These are phyloP conservation scores for Lasiurus cinereus DNA, from an alignment of 2,113 vertebrate species.

Conservation along the genomic window DNA sequence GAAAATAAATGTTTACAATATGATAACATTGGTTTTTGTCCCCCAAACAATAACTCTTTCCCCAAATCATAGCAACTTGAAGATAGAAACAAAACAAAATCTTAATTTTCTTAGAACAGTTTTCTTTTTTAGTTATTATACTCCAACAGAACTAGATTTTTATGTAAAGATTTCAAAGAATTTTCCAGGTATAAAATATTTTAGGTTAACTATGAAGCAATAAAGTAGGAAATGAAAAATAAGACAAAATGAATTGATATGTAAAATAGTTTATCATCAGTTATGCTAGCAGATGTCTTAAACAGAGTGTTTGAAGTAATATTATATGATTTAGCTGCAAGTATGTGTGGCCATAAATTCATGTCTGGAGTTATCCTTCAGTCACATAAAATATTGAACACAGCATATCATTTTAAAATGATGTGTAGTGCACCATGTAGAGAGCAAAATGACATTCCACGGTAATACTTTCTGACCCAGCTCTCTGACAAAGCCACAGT, in stretches of 20 bases:
- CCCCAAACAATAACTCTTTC: background rate
- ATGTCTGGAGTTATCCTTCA: constrained; percentile 69
- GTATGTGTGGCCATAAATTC: constrained; percentile 70
- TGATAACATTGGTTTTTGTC: constrained; percentile 46
- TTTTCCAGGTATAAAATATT: constrained; percentile 72
- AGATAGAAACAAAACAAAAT: background rate
- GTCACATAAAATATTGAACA: constrained; percentile 72
- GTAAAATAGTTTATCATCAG: constrained; percentile 70
- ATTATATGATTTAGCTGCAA: constrained; percentile 65
- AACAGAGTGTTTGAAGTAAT: constrained; percentile 74
- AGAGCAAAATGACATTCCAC: constrained; percentile 71
- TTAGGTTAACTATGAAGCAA: constrained; percentile 64
- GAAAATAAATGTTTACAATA: constrained; percentile 66
- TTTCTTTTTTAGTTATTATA: constrained; percentile 48
- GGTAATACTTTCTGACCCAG: constrained; percentile 71
- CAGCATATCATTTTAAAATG: constrained; percentile 80
- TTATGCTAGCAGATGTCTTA: constrained; percentile 72
- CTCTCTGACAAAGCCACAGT: constrained; percentile 64
- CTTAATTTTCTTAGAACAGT: constrained; percentile 29
- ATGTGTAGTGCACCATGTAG: constrained; percentile 67
- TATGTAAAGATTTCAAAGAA: constrained; percentile 58
- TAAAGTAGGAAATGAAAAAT: constrained; percentile 71
- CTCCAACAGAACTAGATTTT: constrained; percentile 4
- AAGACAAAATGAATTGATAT: constrained; percentile 71
- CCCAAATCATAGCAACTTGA: constrained; percentile 21